Evolutionary conservation across 2,797 vertebrate genomes (phyloP).

Genomic region (Iguana delicatissima): DNA sequence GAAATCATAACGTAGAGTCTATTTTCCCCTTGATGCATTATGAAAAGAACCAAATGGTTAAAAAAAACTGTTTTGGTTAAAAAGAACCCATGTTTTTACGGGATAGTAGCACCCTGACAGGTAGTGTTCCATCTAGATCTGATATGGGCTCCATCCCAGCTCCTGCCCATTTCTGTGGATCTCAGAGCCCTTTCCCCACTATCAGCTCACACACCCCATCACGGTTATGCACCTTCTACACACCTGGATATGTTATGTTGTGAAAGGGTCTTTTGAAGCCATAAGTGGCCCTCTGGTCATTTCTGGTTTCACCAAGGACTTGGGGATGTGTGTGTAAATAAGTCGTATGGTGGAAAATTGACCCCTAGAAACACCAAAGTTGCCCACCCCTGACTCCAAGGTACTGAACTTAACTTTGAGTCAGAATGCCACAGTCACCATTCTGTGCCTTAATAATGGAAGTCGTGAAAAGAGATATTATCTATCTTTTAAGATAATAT

Average conservation of each 20-base stretch:
- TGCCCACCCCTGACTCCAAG: background rate
- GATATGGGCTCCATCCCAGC: background rate
- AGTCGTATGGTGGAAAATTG: background rate
- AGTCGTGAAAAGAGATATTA: conserved; percentile 19
- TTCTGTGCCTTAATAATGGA: conserved; percentile 87
- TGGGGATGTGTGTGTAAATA: background rate
- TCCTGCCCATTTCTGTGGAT: too few relatives aligned
- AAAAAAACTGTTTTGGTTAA: conserved; percentile 78
- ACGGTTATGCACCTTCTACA: background rate
- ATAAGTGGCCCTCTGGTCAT: background rate
- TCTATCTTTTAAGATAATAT: too few relatives aligned
- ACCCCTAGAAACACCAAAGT: background rate
- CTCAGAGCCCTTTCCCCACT: too few relatives aligned
- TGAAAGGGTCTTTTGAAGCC: background rate
- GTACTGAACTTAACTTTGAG: conserved; percentile 43
- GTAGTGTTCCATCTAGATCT: conserved; percentile 48
- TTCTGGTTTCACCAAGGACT: background rate
- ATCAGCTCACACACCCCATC: too few relatives aligned
- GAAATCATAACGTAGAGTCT: conserved; percentile 65
- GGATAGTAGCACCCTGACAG: conserved; percentile 52
- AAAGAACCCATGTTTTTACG: conserved; percentile 76
- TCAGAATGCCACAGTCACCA: conserved; percentile 82
- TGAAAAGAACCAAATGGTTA: conserved; percentile 67
- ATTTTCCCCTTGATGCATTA: conserved; percentile 56
- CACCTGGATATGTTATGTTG: background rate